Conservation (phyloP, 1,140 invertebrate species). For the Ostrea edulis region DNA sequence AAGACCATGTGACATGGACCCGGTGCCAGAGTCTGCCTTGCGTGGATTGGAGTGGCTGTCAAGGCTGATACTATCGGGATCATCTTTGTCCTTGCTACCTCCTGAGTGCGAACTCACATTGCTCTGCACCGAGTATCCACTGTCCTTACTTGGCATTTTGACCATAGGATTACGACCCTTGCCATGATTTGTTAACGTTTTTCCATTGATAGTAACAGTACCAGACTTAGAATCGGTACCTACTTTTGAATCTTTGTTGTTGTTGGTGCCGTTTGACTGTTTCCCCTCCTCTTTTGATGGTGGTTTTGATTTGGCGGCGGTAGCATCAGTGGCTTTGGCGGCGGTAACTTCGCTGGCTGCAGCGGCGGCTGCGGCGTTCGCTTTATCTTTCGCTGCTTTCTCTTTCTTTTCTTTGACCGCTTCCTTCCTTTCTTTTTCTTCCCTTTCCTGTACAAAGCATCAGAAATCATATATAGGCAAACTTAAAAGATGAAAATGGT, state of each 20-base stretch:
- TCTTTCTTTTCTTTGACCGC: slow-evolving; percentile 65
- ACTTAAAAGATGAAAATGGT: too few species aligned
- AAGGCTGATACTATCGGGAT: slow-evolving; percentile 59
- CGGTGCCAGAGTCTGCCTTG: slow-evolving; percentile 56
- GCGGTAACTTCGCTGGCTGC: slow-evolving; percentile 56
- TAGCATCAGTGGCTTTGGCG: slow-evolving; percentile 47
- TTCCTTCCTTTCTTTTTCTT: slow-evolving; percentile 59
- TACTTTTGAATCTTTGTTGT: slow-evolving; percentile 49
- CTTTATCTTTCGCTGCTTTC: slow-evolving; percentile 20
- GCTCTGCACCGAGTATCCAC: slow-evolving; percentile 68
- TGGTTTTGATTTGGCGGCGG: slow-evolving; percentile 53
- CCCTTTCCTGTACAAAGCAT: slow-evolving; percentile 65
- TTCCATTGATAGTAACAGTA: slow-evolving; percentile 47
- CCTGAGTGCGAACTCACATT: slow-evolving; percentile 61
- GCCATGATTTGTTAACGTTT: slow-evolving; percentile 53
- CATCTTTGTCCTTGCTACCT: slow-evolving; percentile 60
- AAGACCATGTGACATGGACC: slow-evolving; percentile 54
- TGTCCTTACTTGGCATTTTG: slow-evolving; percentile 71
- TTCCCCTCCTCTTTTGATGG: slow-evolving; percentile 28
- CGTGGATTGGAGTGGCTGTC: slow-evolving; percentile 58
- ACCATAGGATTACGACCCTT: slow-evolving; percentile 67
- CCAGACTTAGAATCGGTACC: slow-evolving; percentile 46
- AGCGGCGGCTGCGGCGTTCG: slow-evolving; percentile 61
- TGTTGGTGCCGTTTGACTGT: slow-evolving; percentile 41
- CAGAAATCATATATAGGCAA: too few species aligned